phyloP scores from a whole-genome alignment of 2,888 invertebrate species.

The Callyntrura guangdongensis region DNA sequence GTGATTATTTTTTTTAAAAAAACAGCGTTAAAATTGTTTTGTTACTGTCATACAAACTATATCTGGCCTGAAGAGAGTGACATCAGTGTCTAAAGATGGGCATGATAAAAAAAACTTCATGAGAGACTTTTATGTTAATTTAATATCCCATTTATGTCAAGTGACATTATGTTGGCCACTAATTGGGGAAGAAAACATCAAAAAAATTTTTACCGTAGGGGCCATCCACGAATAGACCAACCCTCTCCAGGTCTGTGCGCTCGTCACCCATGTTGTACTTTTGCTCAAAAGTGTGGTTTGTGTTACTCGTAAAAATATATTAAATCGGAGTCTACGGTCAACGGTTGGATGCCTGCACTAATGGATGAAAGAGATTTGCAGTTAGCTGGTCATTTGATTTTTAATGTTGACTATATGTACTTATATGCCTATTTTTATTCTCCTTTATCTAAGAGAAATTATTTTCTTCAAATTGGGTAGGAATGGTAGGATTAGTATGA shows the following conservation, averaged over 20 bases:
- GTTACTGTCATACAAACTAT: slow-evolving; percentile 69
- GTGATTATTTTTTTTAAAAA: slow-evolving; percentile 12
- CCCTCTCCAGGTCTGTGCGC: slow-evolving; percentile 82
- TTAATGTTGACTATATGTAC: no score
- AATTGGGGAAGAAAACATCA: slow-evolving; percentile 3
- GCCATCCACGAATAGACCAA: slow-evolving; percentile 83
- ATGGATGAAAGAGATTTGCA: no score
- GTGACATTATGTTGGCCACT: not conserved
- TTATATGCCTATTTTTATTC: no score
- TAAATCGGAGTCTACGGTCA: no score
- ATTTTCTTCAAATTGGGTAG: no score
- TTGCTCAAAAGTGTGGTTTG: no score
- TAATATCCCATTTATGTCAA: not conserved
- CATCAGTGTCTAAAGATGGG: slow-evolving; percentile 82
- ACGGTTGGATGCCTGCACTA: no score
- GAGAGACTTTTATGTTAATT: not conserved
- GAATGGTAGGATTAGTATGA: no score
- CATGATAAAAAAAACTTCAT: not conserved
- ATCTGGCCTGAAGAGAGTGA: slow-evolving; percentile 81
- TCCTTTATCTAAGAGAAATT: no score
- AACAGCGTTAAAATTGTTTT: not conserved
- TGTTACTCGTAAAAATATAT: no score
- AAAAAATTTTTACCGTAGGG: slow-evolving; percentile 76
- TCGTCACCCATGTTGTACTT: slow-evolving; percentile 76
- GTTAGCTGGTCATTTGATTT: no score